A percentile compares a stretch with the other conserved stretches of the same genome.
Evolutionary conservation across 2,113 vertebrate species (phyloP).

Genomic region (Turdus rufiventris): DNA sequence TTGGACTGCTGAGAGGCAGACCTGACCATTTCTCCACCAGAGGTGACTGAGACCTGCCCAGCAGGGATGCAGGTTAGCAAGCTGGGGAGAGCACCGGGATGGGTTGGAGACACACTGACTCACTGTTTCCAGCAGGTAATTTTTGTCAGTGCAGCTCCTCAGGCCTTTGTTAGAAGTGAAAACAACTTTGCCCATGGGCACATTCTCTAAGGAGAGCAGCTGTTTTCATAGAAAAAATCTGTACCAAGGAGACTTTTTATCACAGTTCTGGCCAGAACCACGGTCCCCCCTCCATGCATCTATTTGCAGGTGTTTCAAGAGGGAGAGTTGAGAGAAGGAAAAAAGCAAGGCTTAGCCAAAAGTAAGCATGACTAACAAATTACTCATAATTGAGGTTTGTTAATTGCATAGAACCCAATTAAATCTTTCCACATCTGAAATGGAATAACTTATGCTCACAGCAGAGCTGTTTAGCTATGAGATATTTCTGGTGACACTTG

Average conservation of each 20-base stretch:
- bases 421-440: conserved; percentile 53
- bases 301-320: conserved; percentile 48
- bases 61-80: neutral
- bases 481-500: conserved; percentile 48
- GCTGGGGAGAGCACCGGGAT: neutral
- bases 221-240: conserved; percentile 41
- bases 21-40: neutral
- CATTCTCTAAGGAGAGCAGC: conserved; percentile 31
- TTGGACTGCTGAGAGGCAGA: neutral
- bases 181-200: neutral
- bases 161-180: neutral
- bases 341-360: conserved; percentile 17
- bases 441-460: conserved; percentile 57
- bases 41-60: neutral
- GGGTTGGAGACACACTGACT: neutral
- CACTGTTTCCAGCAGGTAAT: conserved; percentile 18
- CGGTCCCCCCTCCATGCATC: neutral
- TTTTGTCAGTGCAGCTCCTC: neutral
- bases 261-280: conserved; percentile 2
- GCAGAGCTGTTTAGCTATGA: neutral
- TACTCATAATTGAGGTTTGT: conserved; percentile 55
- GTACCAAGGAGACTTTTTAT: conserved; percentile 34
- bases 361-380: conserved; percentile 55
- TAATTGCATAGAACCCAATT: conserved; percentile 58
- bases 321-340: conserved; percentile 27